Percentiles rank a stretch among this genome's conserved stretches.
Evolutionary conservation across 2,888 invertebrate genomes (phyloP).

Genomic region (Venusia cambrica): DNA sequence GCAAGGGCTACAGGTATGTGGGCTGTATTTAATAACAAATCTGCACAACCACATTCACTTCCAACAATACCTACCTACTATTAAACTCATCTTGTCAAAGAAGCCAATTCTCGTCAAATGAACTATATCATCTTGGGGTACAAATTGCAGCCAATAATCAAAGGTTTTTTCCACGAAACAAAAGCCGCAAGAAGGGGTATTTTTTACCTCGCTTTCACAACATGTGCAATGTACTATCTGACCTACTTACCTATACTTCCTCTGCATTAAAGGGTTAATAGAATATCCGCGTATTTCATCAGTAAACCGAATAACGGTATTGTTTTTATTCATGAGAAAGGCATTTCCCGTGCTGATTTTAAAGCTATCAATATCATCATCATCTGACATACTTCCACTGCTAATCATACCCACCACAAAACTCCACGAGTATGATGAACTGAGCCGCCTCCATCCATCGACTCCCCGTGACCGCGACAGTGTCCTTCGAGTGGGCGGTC

Average conservation of each 20-base stretch:
- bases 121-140: constrained; percentile 50
- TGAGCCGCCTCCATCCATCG: no score
- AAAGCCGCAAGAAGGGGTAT: constrained; percentile 67
- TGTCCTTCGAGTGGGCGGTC: no score
- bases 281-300: constrained; percentile 63
- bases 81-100: no score
- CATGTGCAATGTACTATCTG: constrained; percentile 76
- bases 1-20: no score
- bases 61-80: no score
- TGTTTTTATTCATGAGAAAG: constrained; percentile 45
- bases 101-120: constrained; percentile 40
- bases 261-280: constrained; percentile 73
- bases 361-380: no score
- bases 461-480: no score
- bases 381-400: no score
- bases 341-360: constrained; percentile 26
- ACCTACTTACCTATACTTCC: constrained; percentile 78
- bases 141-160: constrained; percentile 79
- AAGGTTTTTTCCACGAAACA: constrained; percentile 70
- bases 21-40: no score
- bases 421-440: no score
- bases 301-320: constrained; percentile 41
- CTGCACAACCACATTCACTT: no score
- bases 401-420: no score
- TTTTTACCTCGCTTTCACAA: constrained; percentile 76